Evolutionary conservation across 2,797 vertebrate species (phyloP), one percentile per base, ranked within the genome.

Genomic region (Crenichthys baileyi): DNA sequence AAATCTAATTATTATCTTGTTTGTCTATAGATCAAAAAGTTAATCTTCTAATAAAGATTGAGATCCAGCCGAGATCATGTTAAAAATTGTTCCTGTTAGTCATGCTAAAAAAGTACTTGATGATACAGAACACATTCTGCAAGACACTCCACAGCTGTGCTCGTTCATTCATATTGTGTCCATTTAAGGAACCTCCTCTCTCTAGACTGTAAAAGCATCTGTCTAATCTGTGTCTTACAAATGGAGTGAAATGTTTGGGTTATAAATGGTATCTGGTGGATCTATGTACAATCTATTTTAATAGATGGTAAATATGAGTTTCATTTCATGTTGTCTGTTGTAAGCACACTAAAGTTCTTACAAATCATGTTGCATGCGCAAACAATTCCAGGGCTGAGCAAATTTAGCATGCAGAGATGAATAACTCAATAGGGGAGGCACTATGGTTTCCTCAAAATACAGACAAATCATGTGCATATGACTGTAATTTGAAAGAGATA

Each of bases 381-480:
- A 77, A 77, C 11, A 2, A 51, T 74, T 55, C 4, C 48, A 75
- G 81, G 74, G 67, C 31, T 55, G 18, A 51, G 24, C 71, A 55
- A 65, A 50, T 72, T 58, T 82, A 73, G 68, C 48, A 67, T 24
- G 55, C 60, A 26, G 50, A 78, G 79, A 80, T 39, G 58, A 70
- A 70, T 11, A 77, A 77, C 53, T 16, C 67, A 75, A 79, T 51
- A 67, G 11, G 5, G n/a, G 46, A 5, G 18, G 75, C 63, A 76
- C 76, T 82, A 80, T 53, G 75, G 44, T 76, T 55, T 4, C 60
- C 48, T 56, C 7, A 7, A 70, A 84, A 80, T 78, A 67, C 72
- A 70, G 77, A 78, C 75, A 82, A 81, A 88, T 78, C 36, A 73
- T 71, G 53, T 73, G 58, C 79, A 78, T 80, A 72, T 79, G 73